Conservation (phyloP, 53 echinoderm and acorn worm genomes). For the Glandiceps talaboti region DNA sequence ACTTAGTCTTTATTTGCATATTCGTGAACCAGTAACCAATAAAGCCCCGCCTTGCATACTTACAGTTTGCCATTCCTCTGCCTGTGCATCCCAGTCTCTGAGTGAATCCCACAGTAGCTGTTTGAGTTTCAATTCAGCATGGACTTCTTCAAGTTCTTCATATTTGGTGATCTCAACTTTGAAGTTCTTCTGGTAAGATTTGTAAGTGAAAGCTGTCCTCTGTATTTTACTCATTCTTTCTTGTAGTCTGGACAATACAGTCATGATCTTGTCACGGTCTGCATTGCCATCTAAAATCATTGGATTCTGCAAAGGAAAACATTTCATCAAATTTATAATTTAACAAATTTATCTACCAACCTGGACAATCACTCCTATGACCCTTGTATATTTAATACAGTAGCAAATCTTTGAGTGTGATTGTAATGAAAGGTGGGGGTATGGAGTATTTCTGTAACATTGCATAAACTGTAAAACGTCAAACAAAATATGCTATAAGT, state of each 20-base stretch:
- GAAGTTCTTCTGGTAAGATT: constrained; percentile 98
- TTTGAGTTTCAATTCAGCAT: constrained; percentile 91
- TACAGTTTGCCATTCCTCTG: constrained; percentile 68
- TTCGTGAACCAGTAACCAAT: too few relatives aligned
- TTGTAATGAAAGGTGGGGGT: too few relatives aligned
- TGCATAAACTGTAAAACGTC: too few relatives aligned
- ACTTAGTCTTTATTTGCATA: too few relatives aligned
- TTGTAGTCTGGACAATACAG: constrained; percentile 63
- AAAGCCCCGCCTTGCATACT: too few relatives aligned
- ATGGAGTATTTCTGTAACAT: neutral
- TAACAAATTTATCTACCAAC: too few relatives aligned
- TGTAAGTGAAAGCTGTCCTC: constrained; percentile 88
- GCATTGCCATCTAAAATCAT: constrained; percentile 84
- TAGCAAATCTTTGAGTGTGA: too few relatives aligned
- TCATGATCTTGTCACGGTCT: constrained; percentile 61
- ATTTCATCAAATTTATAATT: too few relatives aligned
- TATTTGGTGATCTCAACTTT: constrained; percentile 98
- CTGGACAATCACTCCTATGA: too few relatives aligned
- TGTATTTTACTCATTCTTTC: constrained; percentile 61
- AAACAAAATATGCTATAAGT: too few relatives aligned
- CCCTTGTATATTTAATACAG: too few relatives aligned
- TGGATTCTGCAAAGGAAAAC: constrained; percentile 65
- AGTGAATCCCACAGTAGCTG: constrained; percentile 94
- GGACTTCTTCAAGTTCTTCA: constrained; percentile 93
- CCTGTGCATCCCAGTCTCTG: constrained; percentile 82